phyloP scores from a whole-genome alignment of 2,888 invertebrate species.

The Torymus auratus region DNA sequence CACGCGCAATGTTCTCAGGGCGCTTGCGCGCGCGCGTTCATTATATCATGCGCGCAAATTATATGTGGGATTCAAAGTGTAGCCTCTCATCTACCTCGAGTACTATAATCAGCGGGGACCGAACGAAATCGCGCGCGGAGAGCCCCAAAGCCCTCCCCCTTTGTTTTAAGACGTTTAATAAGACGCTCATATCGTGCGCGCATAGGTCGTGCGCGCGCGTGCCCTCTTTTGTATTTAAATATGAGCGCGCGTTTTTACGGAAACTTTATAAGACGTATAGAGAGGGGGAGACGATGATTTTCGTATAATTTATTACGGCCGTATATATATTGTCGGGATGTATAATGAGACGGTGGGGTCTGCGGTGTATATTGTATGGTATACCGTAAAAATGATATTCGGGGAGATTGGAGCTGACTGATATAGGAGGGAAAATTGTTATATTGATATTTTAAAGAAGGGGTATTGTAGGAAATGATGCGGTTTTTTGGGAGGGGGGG shows the following conservation, averaged over 20 bases:
- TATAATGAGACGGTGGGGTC: too few species aligned
- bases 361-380: too few species aligned
- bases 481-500: too few species aligned
- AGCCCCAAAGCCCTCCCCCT: slow-evolving; percentile 32
- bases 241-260: not conserved
- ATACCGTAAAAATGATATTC: too few species aligned
- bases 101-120: slow-evolving; percentile 50
- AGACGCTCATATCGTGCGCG: slow-evolving; percentile 10
- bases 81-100: slow-evolving; percentile 33
- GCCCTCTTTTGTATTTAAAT: slow-evolving; percentile 18
- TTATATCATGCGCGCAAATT: slow-evolving; percentile 52
- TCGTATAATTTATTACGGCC: too few species aligned
- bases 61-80: slow-evolving; percentile 55
- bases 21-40: slow-evolving; percentile 42
- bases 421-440: too few species aligned
- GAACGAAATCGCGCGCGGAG: slow-evolving; percentile 44
- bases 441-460: too few species aligned
- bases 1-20: slow-evolving; percentile 32
- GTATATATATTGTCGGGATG: too few species aligned
- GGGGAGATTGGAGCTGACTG: too few species aligned
- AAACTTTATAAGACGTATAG: not conserved
- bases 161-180: slow-evolving; percentile 54
- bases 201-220: not conserved
- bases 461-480: too few species aligned
- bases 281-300: not conserved